Base-by-base conservation (phyloP, 2,888 invertebrate species). In the Furcula furcula region DNA sequence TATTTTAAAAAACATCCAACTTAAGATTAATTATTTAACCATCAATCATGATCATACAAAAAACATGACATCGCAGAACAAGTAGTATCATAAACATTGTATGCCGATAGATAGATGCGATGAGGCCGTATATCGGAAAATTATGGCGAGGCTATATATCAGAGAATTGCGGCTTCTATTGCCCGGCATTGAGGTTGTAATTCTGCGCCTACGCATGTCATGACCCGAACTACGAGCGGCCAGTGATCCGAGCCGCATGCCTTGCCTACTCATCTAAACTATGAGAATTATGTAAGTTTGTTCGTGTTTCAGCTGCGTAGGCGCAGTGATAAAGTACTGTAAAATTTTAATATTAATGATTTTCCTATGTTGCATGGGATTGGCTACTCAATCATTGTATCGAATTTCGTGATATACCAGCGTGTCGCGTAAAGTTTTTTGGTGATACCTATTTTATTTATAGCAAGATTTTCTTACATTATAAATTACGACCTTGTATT, bases 131-230 rank as follows among this genome's bases (percentile, higher is more conserved):
- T 67, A 68, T 76, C 74, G 72, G 71, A 69, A 69, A 68, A 65
- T 65, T 47, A 60, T 61, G 63, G 62, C 53, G n/a, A n/a, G n/a
- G 50, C 53, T 48, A 68, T 78, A 67, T 67, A 68, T 76, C 74
- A 72, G 71, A 69, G 70, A 68, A 65, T 65, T 47, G 61, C 62
- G 63, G 62, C 53, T 53, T 39, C 53, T 67, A 69, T 68, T 61
- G 73, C 60, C 55, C 53, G 62, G 40, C 46, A 59, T 63, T 37
- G 64, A 57, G 54, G 56, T 46, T 44, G 46, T 58, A 55, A 45
- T 40, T 46, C 42, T 56, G 65, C 76, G 73, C 82, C 82, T 65
- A 80, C 84, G 76, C 78, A 62, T 63, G 71, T 64, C 75, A 59
- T 56, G 73, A 65, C 66, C 60, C 65, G 67, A 75, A 70, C 40